A percentile compares a stretch with the other conserved stretches of the same genome.
Conservation (phyloP, 1,140 invertebrate genomes). For the Mylabris phalerata region DNA sequence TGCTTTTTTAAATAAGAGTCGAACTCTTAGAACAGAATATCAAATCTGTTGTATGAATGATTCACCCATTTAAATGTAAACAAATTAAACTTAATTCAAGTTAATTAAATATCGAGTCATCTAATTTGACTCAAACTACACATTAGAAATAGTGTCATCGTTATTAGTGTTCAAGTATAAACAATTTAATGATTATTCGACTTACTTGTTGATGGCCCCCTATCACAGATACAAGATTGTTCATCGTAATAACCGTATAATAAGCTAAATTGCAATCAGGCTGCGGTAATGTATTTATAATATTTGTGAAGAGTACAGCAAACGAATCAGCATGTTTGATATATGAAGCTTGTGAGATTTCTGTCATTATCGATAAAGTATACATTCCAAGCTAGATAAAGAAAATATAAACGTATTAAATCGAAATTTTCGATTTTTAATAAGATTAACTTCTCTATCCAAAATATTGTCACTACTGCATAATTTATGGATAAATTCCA, state of each 20-base stretch:
- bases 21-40: too few relatives aligned
- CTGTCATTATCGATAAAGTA: slow-evolving; percentile 56
- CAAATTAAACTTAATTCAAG: too few relatives aligned
- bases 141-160: too few relatives aligned
- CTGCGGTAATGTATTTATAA: slow-evolving; percentile 46
- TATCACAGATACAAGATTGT: slow-evolving; percentile 52
- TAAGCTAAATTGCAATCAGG: slow-evolving; percentile 48
- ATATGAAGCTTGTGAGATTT: slow-evolving; percentile 53
- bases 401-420: too few relatives aligned
- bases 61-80: too few relatives aligned
- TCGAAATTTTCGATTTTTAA: too few relatives aligned
- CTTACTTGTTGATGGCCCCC: slow-evolving; percentile 53
- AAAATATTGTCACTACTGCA: slow-evolving; percentile 47
- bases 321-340: slow-evolving; percentile 49
- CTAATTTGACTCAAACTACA: too few relatives aligned
- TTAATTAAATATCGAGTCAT: too few relatives aligned
- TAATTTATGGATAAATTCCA: slow-evolving; percentile 58
- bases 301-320: slow-evolving; percentile 48
- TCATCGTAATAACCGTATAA: slow-evolving; percentile 56
- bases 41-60: too few relatives aligned
- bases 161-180: too few relatives aligned
- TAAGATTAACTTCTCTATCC: slow-evolving; percentile 52
- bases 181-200: not conserved
- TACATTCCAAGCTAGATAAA: slow-evolving; percentile 55
- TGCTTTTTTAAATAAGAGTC: too few relatives aligned